Conservation (phyloP, 1,140 invertebrate genomes). For the Diachasma alloeum region DNA sequence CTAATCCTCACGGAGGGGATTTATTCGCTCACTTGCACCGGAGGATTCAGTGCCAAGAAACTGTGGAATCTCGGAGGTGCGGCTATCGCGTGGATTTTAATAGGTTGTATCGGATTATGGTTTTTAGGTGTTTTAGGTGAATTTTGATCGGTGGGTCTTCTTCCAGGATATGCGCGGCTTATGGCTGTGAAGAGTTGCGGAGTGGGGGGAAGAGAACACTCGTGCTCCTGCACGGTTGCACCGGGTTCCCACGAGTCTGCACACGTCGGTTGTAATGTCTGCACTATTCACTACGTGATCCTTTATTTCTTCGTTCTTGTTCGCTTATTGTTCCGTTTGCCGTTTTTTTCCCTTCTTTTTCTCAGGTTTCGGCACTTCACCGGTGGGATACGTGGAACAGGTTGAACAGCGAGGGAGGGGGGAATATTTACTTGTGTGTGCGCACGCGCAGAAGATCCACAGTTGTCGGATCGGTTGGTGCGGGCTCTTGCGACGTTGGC, state of each 20-base stretch:
- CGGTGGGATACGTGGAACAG: neutral
- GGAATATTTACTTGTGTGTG: neutral
- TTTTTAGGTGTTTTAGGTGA: neutral
- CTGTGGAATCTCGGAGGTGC: neutral
- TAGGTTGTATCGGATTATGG: neutral
- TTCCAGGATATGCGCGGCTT: neutral
- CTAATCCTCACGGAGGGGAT: neutral
- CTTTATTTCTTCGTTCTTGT: neutral
- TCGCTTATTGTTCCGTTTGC: neutral
- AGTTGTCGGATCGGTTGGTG: neutral
- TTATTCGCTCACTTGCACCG: neutral
- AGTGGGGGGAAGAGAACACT: neutral
- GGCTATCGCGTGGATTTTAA: neutral
- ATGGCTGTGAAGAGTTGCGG: neutral
- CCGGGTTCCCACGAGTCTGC: constrained; percentile 10
- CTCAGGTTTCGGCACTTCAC: neutral
- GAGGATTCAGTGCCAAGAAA: neutral
- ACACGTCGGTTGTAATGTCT: neutral
- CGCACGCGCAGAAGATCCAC: neutral
- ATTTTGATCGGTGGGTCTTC: neutral
- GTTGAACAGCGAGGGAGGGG: neutral
- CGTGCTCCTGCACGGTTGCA: neutral
- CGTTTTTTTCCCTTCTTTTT: neutral
- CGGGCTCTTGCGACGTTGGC: constrained; percentile 37
- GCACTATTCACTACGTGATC: neutral